Evolutionary conservation across 2,113 vertebrate species (phyloP), one percentile per base, ranked within the genome.

Genomic region (Hemicordylus capensis): DNA sequence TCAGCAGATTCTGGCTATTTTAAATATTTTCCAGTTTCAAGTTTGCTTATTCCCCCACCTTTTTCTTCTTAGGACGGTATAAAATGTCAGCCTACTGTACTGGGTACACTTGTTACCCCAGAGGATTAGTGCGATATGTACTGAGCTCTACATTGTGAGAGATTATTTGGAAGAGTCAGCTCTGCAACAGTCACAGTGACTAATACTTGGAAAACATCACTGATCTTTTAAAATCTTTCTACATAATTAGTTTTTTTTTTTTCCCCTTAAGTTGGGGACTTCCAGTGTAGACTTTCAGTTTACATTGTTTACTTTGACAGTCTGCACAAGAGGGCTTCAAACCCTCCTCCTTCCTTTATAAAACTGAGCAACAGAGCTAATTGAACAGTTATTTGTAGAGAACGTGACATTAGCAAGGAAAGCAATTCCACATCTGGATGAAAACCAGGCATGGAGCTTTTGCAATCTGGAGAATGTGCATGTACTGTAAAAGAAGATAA

Each of bases 391-490:
- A 39, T 59, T 73, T 76, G 28, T 46, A 80, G 76, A 85, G 80
- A 10, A 84, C 86, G 89, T 0, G 72, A 51, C 37, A 74, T 42
- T 1, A 0, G 86, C 56, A 87, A 75, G 73, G 37, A 8, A 88
- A 88, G 82, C 73, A 81, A 73, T 90, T 81, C 67, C n/a, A 54
- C 73, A 66, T 19, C 44, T 42, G 78, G 81, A 75, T 85, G 72
- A 76, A 73, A 86, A 88, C 88, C 69, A 89, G 88, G 73, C 87
- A 73, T 26, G 77, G 89, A 90, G 88, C 9, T 37, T 26, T 75
- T 54, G 42, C 2, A 42, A 24, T 26, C 4, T 26, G 34, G 70
- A 85, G 86, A 75, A 78, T 84, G 63, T 15, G 58, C 73, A 69
- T 64, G 66, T 51, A 54, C 42, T 31, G 51, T 26, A 80, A 34